Percentiles rank a stretch among this genome's conserved stretches.
phyloP scores from a whole-genome alignment of 2,888 invertebrate genomes.

The Ellobium chinense region DNA sequence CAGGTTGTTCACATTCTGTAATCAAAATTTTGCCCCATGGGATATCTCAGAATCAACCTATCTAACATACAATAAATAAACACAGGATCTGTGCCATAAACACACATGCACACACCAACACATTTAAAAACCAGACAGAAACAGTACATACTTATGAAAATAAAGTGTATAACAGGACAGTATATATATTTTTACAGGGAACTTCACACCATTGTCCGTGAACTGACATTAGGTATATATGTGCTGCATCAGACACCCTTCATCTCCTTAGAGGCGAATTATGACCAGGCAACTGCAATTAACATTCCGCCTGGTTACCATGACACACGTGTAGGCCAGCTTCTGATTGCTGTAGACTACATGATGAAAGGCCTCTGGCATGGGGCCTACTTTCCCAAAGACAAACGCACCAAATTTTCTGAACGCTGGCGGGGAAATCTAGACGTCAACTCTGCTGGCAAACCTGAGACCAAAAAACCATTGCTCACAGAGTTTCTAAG shows the following conservation, averaged over 20 bases:
- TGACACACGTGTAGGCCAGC: slow-evolving; percentile 77
- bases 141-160: too few relatives aligned
- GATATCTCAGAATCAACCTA: too few relatives aligned
- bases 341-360: slow-evolving; percentile 77
- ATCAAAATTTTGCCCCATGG: too few relatives aligned
- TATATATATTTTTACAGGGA: too few relatives aligned
- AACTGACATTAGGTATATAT: slow-evolving; percentile 77
- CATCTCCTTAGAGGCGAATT: slow-evolving; percentile 77
- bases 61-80: too few relatives aligned
- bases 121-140: too few relatives aligned
- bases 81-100: too few relatives aligned
- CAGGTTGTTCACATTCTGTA: too few relatives aligned
- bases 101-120: too few relatives aligned
- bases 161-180: too few relatives aligned
- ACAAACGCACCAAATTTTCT: slow-evolving; percentile 77
- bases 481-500: slow-evolving; percentile 75
- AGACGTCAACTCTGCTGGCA: slow-evolving; percentile 74
- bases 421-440: slow-evolving; percentile 77
- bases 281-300: slow-evolving; percentile 76
- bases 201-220: slow-evolving; percentile 77
- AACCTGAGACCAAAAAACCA: slow-evolving; percentile 76
- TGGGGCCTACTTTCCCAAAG: slow-evolving; percentile 77
- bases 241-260: slow-evolving; percentile 77
- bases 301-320: slow-evolving; percentile 77
- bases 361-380: slow-evolving; percentile 79